Base-by-base conservation (phyloP, 1,140 invertebrate species). In the Bombus confusus region DNA sequence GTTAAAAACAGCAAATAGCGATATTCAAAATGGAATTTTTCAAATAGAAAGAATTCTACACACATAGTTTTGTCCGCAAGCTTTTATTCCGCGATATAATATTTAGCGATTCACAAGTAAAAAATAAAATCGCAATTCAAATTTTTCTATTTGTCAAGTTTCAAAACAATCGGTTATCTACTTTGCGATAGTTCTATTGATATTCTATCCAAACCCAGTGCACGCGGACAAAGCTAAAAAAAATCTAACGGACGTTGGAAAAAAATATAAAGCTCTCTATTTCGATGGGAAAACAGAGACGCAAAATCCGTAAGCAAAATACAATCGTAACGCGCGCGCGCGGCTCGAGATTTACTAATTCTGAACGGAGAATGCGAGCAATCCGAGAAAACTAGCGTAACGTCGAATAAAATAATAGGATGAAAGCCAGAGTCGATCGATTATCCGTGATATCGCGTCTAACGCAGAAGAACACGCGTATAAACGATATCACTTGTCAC, bases 401-500 rank as follows among this genome's bases (percentile, higher is more conserved):
- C 47, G 47, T 52, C 18, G 47, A 22, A 52, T 22, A 52, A 22
- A 52, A 52, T 52, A 52, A 52, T 52, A 22, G 47, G 47, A 52
- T 6, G 47, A n/a, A 86, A 43, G 12, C 8, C 5, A 2, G 25
- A 10, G 12, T 41, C 77, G 82, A 80, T 90, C 76, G 84, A 90
- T 89, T 86, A 84, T 84, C 78, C 43, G 47, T 1, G 28, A 68
- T 83, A 78, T 83, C 80, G 64, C 79, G 73, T 89, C 62, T 81
- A 72, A 87, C 64, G 80, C 77, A 64, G 83, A 76, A n/a, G 78
- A 75, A 80, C 64, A 76, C 37, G 37, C 74, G 84, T 86, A 69
- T 68, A 86, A 80, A 69, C 81, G 88, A 82, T 89, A 90, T 90
- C 89, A 85, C 88, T 90, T 85, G 88, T 90, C 89, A 78, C 86